Evolutionary conservation across 92 coral and sea anemone species (phyloP), one percentile per base, ranked within the genome.

Genomic region (Epizoanthus stellaris): DNA sequence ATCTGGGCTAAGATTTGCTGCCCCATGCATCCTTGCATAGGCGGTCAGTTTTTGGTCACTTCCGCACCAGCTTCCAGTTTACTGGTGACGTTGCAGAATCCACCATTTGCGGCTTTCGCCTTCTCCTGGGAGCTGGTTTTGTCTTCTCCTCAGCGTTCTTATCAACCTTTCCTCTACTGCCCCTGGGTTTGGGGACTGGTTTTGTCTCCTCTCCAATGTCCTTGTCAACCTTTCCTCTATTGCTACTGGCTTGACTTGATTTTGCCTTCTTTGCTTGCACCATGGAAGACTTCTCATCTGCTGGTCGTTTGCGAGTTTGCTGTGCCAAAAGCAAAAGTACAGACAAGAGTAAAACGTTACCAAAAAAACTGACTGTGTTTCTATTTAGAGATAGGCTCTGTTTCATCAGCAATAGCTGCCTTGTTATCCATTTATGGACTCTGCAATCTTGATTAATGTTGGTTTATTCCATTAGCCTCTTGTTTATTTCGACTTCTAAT

Each of bases 51-150:
- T 16, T 67, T 67, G 42, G 64, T 36, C 57, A 59, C 69, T 60
- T 76, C n/a, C n/a, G n/a, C 39, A 39, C 15, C 57, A 58, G 38
- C 21, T 19, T 34, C 82, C 82, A 76, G 82, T 76, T 76, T 58
- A 87, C 61, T 13, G 94, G 91, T 14, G 94, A 88, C 6, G 94
- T 91, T 4, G 87, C 94, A 34, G 70, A 72, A 49, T 91, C 94
- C 16, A 88, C 91, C 38, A 84, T 57, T 17, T 61, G 76, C 9
- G 91, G 87, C 62, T 71, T 85, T 66, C 80, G 67, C 59, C 85
- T 36, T 7, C 61, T 80, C 74, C 86, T 80, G 75, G 80, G 13
- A 13, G 60, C 86, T 49, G 88, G 82, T 74, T 75, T 85, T 5
- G 66, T 12, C 52, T 68, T 68, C 43, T 67, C 47, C 73, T 68